Percentiles rank a stretch among this genome's conserved stretches.
Evolutionary conservation across 2,113 vertebrate genomes (phyloP).

Genomic region (Marcusenius ussheri): DNA sequence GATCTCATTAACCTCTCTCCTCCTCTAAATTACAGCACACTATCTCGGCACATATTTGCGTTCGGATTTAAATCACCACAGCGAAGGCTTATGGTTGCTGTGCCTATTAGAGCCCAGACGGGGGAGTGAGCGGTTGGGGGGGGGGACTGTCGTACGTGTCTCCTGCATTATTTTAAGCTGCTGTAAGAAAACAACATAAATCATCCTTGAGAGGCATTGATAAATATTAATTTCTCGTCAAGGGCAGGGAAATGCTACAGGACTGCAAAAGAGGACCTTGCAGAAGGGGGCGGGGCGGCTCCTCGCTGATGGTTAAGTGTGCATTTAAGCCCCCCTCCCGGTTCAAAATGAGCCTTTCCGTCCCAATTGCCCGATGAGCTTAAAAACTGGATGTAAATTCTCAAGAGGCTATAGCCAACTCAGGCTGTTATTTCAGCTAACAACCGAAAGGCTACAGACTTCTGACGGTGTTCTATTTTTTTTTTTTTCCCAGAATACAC

Average conservation of each 20-base stretch:
- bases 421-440: not conserved
- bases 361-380: not conserved
- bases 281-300: not conserved
- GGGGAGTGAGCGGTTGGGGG: not conserved
- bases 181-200: conserved; percentile 24
- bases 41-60: not conserved
- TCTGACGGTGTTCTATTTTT: not conserved
- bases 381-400: not conserved
- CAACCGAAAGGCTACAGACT: not conserved
- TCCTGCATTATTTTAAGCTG: conserved; percentile 12
- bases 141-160: not conserved
- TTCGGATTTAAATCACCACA: conserved; percentile 9
- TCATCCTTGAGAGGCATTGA: conserved; percentile 11
- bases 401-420: not conserved
- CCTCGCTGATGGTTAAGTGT: not conserved
- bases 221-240: conserved; percentile 12
- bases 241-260: conserved; percentile 10
- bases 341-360: not conserved
- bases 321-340: not conserved
- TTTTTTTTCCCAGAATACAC: not conserved
- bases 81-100: not conserved
- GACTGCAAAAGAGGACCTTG: not conserved
- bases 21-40: conserved; percentile 9
- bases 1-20: conserved; percentile 32
- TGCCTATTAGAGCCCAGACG: conserved; percentile 9